phyloP scores from a whole-genome alignment of 2,888 invertebrate genomes.

The Eupsilia transversa region DNA sequence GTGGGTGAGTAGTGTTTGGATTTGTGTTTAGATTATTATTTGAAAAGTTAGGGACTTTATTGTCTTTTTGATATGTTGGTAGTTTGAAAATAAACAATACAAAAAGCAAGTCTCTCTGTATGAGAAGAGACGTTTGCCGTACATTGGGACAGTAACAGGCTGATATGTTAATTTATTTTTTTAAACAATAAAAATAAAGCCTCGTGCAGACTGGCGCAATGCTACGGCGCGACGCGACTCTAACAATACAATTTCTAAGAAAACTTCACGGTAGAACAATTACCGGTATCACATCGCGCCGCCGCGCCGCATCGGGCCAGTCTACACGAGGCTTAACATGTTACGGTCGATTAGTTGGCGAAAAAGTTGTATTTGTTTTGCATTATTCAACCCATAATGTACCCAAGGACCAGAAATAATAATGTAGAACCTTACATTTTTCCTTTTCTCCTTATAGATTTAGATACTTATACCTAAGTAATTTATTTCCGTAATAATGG shows the following conservation, averaged over 20 bases:
- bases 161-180: too few relatives aligned
- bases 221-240: too few relatives aligned
- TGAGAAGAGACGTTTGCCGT: too few relatives aligned
- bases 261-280: too few relatives aligned
- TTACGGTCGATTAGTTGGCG: not conserved
- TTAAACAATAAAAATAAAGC: too few relatives aligned
- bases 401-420: not conserved
- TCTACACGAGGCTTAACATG: too few relatives aligned
- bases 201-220: too few relatives aligned
- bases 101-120: too few relatives aligned
- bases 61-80: not conserved
- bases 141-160: too few relatives aligned
- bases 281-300: too few relatives aligned
- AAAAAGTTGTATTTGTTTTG: not conserved
- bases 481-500: conserved; percentile 3
- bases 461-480: not conserved
- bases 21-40: conserved; percentile 34
- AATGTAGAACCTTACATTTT: not conserved
- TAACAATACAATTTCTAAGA: too few relatives aligned
- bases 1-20: conserved; percentile 3
- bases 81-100: not conserved
- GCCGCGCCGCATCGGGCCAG: too few relatives aligned
- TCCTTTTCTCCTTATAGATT: not conserved
- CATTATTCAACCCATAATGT: not conserved
- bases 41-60: not conserved